Evolutionary conservation across 1,140 invertebrate genomes (phyloP), one percentile per base, ranked within the genome.

Genomic region (Bursaphelenchus mucronatus): DNA sequence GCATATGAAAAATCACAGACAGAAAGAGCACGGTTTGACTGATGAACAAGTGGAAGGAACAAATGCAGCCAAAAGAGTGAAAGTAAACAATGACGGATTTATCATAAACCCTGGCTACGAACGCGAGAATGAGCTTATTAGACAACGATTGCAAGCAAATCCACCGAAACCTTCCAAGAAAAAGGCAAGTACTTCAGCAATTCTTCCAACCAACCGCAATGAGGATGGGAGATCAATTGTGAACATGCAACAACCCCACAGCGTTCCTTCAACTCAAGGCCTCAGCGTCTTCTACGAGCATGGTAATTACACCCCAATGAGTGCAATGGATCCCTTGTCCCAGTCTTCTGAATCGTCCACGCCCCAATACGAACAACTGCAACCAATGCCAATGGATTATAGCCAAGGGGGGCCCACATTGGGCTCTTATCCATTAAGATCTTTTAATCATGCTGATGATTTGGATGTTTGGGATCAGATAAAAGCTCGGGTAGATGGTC

Each of bases 401-500:
- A 13, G 21, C 30, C 30, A 30, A 40, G 19, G 19, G 15, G 13
- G 40, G 4, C 40, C 13, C 53, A n/a, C 19, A 55, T 45, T 15
- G 30, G 13, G 54, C 2, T 15, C 19, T 13, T 17, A 11, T 13
- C 11, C 57, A 59, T 50, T 59, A 39, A 11, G 40, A 45, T 9
- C 30, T 17, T 59, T 59, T 50, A 39, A 11, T 11, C 10, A 15
- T 11, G 19, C 19, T 11, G 47, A 59, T 39, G 19, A 59, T 7
- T 39, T 59, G 44, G 57, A 59, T 11, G 15, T 46, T 13, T 59
- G 57, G 57, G 57, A 59, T 59, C 57, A 59, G 45, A 59, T 59
- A 13, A 45, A 50, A 39, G 19, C 57, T 11, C 41, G 17, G 11
- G 47, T 59, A 6, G 57, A 59, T 39, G 47, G 11, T 13, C 47